Conservation (phyloP, 2,888 invertebrate genomes). For the Drosophila peninsularis region DNA sequence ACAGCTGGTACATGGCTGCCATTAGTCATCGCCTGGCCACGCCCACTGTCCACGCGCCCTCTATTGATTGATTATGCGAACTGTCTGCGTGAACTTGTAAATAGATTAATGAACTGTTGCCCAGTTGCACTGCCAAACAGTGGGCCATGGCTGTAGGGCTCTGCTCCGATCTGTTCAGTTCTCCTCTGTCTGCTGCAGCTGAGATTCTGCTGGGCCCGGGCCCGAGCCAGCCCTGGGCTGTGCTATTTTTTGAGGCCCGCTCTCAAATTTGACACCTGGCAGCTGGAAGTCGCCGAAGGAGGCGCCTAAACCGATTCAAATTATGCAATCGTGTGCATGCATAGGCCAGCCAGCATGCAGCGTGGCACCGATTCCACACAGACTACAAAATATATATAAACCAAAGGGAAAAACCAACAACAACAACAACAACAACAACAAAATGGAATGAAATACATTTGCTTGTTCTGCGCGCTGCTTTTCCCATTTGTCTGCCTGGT, state of each 20-base stretch:
- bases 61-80: conserved; percentile 82
- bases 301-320: conserved; percentile 40
- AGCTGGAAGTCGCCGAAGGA: conserved; percentile 40
- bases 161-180: neutral
- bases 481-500: conserved; percentile 6
- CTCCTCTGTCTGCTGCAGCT: conserved; percentile 43
- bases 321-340: conserved; percentile 71
- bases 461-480: conserved; percentile 27
- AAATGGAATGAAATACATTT: conserved; percentile 67
- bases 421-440: conserved; percentile 3
- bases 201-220: neutral
- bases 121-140: conserved; percentile 48
- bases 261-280: conserved; percentile 46
- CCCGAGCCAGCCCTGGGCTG: neutral
- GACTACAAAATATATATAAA: conserved; percentile 13
- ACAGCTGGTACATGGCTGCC: conserved; percentile 45
- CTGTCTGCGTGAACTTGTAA: conserved; percentile 80
- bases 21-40: conserved; percentile 55
- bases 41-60: conserved; percentile 49
- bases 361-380: conserved; percentile 62
- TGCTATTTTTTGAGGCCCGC: conserved; percentile 3
- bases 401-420: conserved; percentile 11
- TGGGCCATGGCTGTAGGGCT: neutral
- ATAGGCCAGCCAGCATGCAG: conserved; percentile 42
- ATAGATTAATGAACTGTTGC: conserved; percentile 82